Conservation (phyloP, 1,140 invertebrate genomes). For the Aphis craccivora region DNA sequence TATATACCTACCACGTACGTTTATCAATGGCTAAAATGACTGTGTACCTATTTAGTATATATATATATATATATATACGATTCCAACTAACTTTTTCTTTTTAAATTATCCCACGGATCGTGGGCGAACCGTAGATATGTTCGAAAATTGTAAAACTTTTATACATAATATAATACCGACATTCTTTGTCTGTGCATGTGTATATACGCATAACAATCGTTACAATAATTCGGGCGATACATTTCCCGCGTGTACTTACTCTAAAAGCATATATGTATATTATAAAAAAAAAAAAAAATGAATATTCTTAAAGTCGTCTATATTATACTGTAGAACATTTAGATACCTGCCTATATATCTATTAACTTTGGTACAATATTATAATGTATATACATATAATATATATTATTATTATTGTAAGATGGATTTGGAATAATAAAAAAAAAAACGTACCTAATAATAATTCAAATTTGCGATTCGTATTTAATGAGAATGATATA, state of each 20-base stretch:
- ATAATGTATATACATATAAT: not conserved
- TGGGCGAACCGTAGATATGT: not conserved
- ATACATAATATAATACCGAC: not conserved
- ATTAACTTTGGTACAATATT: not conserved
- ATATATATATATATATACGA: not conserved
- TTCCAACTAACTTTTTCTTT: not conserved
- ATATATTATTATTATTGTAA: not conserved
- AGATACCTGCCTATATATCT: not conserved
- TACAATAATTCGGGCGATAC: slow-evolving; percentile 28
- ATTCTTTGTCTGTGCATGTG: not conserved
- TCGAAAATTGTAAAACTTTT: slow-evolving; percentile 37
- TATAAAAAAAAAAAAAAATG: not conserved
- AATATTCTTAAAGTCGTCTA: not conserved
- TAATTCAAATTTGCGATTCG: not conserved
- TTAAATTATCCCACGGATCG: slow-evolving; percentile 3
- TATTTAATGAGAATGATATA: not conserved
- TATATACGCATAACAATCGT: not conserved
- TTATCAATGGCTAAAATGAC: not conserved
- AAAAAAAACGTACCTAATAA: not conserved
- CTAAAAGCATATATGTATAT: not conserved
- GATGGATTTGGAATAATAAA: not conserved
- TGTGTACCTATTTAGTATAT: not conserved
- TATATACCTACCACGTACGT: not conserved
- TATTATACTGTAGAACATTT: not conserved
- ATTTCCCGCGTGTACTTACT: not conserved